Percentiles rank a stretch among this genome's conserved stretches.
Evolutionary conservation across 2,797 vertebrate genomes (phyloP).

Genomic region (Leuciscus waleckii): DNA sequence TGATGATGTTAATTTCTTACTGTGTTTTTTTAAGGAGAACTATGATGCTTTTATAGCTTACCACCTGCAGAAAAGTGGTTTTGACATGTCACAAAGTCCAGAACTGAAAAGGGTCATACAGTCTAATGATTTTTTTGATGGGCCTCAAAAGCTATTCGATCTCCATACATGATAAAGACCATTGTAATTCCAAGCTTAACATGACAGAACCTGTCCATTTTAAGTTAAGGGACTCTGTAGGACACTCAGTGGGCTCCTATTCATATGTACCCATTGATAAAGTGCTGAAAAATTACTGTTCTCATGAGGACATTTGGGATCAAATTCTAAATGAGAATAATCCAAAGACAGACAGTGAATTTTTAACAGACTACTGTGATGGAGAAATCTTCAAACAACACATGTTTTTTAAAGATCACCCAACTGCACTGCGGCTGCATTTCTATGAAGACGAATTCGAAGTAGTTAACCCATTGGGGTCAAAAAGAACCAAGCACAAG

Average conservation of each 20-base stretch:
- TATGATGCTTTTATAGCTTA: not conserved
- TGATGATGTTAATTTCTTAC: too few species aligned
- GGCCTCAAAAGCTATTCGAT: constrained; percentile 2
- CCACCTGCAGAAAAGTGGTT: not conserved
- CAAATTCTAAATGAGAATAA: not conserved
- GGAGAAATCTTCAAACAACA: not conserved
- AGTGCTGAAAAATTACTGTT: not conserved
- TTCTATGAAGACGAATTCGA: constrained; percentile 2
- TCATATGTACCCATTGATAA: too few species aligned
- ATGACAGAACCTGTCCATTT: too few species aligned
- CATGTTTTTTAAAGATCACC: constrained; percentile 12
- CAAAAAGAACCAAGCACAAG: not conserved
- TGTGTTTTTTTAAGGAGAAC: too few species aligned
- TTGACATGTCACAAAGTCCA: not conserved
- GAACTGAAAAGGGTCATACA: not conserved
- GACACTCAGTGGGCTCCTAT: too few species aligned
- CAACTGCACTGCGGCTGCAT: not conserved
- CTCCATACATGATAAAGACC: not conserved
- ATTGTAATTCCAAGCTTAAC: not conserved
- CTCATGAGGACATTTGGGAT: constrained; percentile 11
- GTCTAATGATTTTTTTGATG: constrained; percentile 6
- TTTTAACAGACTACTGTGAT: constrained; percentile 6
- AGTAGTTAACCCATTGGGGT: not conserved
- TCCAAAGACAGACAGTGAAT: not conserved
- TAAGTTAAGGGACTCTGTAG: too few species aligned